These are phyloP conservation scores for Sula dactylatra DNA, from an alignment of 2,113 vertebrate species.

Conservation along the genomic window DNA sequence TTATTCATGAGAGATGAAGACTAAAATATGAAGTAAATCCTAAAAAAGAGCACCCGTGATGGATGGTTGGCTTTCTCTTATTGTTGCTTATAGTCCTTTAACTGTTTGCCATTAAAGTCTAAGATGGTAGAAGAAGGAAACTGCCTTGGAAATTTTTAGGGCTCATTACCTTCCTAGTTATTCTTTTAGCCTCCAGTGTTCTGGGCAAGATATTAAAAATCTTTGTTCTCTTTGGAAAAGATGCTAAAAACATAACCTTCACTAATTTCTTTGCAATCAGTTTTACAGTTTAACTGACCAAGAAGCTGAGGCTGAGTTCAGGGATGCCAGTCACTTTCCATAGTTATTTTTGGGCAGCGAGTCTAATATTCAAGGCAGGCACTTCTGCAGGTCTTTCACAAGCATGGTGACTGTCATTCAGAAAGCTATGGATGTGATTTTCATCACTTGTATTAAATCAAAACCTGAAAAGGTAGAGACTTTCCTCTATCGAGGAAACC, in stretches of 20 bases:
- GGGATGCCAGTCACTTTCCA: neutral
- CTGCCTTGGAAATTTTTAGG: conserved; percentile 1
- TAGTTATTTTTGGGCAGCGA: neutral
- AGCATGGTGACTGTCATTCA: neutral
- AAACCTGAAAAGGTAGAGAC: conserved; percentile 54
- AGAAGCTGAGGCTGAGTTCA: neutral
- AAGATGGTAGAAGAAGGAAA: neutral
- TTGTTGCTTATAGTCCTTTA: neutral
- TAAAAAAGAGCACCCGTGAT: neutral
- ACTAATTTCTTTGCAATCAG: neutral
- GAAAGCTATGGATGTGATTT: neutral
- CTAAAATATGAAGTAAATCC: neutral
- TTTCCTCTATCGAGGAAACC: conserved; percentile 33
- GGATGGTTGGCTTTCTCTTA: neutral
- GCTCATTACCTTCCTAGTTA: conserved; percentile 19
- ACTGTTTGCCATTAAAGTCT: conserved; percentile 2
- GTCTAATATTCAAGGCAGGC: conserved; percentile 12
- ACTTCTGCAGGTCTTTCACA: conserved; percentile 57
- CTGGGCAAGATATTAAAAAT: neutral
- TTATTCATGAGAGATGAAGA: neutral
- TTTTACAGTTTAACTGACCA: neutral
- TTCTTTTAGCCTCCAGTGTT: neutral
- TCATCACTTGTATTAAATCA: neutral
- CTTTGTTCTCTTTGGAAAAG: neutral
- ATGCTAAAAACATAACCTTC: neutral